phyloP scores from a whole-genome alignment of 2,113 vertebrate species.

The Copsychus sechellarum region DNA sequence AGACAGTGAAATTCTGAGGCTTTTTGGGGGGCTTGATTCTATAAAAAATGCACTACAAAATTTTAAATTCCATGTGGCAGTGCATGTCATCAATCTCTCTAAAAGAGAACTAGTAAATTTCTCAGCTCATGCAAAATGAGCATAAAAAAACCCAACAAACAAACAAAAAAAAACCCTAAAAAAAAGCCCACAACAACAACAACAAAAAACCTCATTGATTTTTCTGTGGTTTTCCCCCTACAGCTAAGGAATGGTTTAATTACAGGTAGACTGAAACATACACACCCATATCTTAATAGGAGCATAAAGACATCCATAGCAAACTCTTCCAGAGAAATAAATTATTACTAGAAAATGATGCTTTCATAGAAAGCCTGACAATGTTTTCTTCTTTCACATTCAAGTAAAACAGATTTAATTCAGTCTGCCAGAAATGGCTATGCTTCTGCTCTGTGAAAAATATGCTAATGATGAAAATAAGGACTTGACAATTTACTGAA shows the following conservation, averaged over 20 bases:
- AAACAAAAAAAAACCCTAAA: neutral
- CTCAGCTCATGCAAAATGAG: neutral
- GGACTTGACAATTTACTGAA: conserved; percentile 58
- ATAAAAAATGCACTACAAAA: conserved; percentile 25
- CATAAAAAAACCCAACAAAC: neutral
- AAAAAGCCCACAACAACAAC: neutral
- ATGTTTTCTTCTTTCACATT: conserved; percentile 34
- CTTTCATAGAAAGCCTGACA: conserved; percentile 44
- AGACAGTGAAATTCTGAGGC: conserved; percentile 15
- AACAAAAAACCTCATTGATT: neutral
- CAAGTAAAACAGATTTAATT: conserved; percentile 55
- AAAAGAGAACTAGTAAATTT: neutral
- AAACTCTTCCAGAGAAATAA: conserved; percentile 22
- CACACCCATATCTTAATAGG: neutral
- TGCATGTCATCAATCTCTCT: neutral
- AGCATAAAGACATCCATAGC: conserved; percentile 9
- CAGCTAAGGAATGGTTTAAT: neutral
- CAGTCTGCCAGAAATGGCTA: conserved; percentile 45
- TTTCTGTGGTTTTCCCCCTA: neutral
- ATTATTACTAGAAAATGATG: conserved; percentile 34
- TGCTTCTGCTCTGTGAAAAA: conserved; percentile 56
- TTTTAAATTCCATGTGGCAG: conserved; percentile 18
- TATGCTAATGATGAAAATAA: conserved; percentile 54
- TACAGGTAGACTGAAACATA: conserved; percentile 23
- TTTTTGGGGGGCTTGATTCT: conserved; percentile 24